Conservation (phyloP, 2,888 invertebrate genomes). For the Pomacea canaliculata region DNA sequence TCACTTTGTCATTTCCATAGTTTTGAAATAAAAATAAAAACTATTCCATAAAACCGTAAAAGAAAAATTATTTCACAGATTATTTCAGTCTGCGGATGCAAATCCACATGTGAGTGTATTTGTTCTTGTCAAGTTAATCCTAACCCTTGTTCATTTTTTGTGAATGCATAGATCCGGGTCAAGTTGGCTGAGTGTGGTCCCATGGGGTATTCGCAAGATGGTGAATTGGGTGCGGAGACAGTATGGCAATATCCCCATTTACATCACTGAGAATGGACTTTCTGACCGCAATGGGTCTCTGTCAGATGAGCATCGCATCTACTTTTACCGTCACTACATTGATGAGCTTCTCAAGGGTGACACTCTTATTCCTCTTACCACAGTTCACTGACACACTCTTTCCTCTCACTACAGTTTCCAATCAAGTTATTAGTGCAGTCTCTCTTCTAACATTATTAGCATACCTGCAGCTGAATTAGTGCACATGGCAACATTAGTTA, state of each 20-base stretch:
- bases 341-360: constrained; percentile 66
- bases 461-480: no score
- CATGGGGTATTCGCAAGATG: constrained; percentile 57
- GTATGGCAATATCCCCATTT: constrained; percentile 53
- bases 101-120: no score
- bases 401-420: background rate
- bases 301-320: constrained; percentile 54
- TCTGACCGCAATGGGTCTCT: constrained; percentile 56
- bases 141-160: no score
- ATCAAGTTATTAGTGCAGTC: no score
- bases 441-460: background rate
- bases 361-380: no score
- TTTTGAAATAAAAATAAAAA: no score
- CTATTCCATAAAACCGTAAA: no score
- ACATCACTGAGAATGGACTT: constrained; percentile 64
- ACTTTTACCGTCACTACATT: constrained; percentile 59
- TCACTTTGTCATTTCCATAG: no score
- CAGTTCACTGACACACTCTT: background rate
- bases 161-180: constrained; percentile 42
- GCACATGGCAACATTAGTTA: no score
- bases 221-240: constrained; percentile 57
- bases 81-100: no score
- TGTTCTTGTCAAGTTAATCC: no score
- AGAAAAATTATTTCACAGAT: no score
- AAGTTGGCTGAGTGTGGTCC: constrained; percentile 54